Percentiles rank a stretch among this genome's conserved stretches.
phyloP scores from a whole-genome alignment of 2,797 vertebrate genomes.

The Scomberomorus guttatus region DNA sequence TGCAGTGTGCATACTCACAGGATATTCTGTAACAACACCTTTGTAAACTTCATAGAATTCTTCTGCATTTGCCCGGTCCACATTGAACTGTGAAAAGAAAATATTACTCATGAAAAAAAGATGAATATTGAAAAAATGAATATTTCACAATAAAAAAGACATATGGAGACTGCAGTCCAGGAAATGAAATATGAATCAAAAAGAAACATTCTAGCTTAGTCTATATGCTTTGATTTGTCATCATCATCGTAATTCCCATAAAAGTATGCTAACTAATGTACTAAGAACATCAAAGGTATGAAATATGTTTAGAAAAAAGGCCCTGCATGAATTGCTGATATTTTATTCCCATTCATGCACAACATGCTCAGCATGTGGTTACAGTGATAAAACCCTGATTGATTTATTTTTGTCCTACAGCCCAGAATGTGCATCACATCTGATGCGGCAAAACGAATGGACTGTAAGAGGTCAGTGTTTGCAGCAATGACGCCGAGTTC shows the following conservation, averaged over 20 bases:
- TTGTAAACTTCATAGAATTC: slow-evolving; percentile 97
- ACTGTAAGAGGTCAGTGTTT: slow-evolving; percentile 61
- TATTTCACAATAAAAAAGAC: neutral
- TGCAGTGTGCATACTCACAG: slow-evolving; percentile 85
- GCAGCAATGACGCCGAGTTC: slow-evolving; percentile 43
- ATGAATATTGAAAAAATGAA: neutral
- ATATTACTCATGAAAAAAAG: slow-evolving; percentile 24
- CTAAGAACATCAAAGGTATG: neutral
- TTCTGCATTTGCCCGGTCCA: slow-evolving; percentile 92
- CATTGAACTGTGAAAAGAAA: slow-evolving; percentile 87
- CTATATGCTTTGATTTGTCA: neutral
- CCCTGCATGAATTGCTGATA: slow-evolving; percentile 6
- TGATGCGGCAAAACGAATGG: slow-evolving; percentile 56
- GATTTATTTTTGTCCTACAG: slow-evolving; percentile 57
- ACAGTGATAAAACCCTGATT: slow-evolving; percentile 50
- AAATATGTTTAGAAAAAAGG: neutral
- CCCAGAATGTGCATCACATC: slow-evolving; percentile 54
- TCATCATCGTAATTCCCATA: neutral
- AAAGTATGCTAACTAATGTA: neutral
- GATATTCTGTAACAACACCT: slow-evolving; percentile 92
- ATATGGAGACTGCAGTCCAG: neutral
- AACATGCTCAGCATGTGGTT: slow-evolving; percentile 13
- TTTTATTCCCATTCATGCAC: slow-evolving; percentile 17
- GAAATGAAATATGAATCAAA: slow-evolving; percentile 15
- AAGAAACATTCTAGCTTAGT: neutral